A percentile compares a stretch with the other conserved stretches of the same genome.
phyloP scores from a whole-genome alignment of 1,140 invertebrate genomes.

The Drosophila nasuta region DNA sequence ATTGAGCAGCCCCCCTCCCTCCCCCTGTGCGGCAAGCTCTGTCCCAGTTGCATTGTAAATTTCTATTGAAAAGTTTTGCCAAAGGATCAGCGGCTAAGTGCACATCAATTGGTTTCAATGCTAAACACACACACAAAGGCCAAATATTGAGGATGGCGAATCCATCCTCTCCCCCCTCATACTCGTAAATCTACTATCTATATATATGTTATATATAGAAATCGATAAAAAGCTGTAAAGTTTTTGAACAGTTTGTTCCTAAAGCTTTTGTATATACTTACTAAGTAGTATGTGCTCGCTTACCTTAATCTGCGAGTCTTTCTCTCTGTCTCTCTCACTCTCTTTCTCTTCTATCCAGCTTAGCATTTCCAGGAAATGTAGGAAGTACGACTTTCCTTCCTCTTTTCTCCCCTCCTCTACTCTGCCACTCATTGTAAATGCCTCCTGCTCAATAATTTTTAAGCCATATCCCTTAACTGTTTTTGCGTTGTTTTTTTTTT shows the following conservation, averaged over 20 bases:
- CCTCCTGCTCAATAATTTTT: conserved; percentile 70
- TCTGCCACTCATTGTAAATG: conserved; percentile 56
- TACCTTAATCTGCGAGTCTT: conserved; percentile 7
- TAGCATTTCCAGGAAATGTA: conserved; percentile 12
- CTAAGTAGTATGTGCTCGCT: conserved; percentile 10
- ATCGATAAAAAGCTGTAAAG: conserved; percentile 44
- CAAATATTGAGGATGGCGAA: conserved; percentile 12
- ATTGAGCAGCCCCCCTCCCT: conserved; percentile 35
- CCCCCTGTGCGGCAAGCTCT: conserved; percentile 3
- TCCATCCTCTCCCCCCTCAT: background rate
- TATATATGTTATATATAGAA: background rate
- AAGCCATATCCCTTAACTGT: conserved; percentile 39
- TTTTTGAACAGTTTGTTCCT: conserved; percentile 77
- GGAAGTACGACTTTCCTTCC: conserved; percentile 35
- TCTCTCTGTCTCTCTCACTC: background rate
- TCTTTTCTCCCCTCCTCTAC: background rate
- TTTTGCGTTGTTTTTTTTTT: conserved; percentile 12
- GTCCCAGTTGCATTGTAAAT: conserved; percentile 48
- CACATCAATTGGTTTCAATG: conserved; percentile 73
- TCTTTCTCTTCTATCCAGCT: conserved; percentile 8
- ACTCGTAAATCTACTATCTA: no score
- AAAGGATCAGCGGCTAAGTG: conserved; percentile 50
- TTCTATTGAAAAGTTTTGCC: conserved; percentile 40
- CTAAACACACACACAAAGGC: conserved; percentile 30
- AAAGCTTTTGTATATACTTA: conserved; percentile 63